Evolutionary conservation across 2,113 vertebrate species (phyloP).

Genomic region (Callipepla californica): DNA sequence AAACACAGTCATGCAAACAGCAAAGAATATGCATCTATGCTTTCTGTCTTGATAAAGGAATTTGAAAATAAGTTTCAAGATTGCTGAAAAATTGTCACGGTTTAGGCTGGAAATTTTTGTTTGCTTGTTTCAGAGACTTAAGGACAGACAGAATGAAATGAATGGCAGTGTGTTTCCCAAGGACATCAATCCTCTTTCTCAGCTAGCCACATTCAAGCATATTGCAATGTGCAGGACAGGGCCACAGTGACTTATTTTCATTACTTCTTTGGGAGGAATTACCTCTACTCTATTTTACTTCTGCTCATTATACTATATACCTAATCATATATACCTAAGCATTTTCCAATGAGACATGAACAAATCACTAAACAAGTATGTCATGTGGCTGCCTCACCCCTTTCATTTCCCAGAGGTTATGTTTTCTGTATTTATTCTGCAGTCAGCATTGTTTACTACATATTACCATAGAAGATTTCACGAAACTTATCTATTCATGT

Average conservation of each 20-base stretch:
- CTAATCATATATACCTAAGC: background rate
- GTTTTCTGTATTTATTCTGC: constrained; percentile 39
- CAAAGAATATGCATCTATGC: too few species aligned
- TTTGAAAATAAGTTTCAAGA: too few species aligned
- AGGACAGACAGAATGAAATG: background rate
- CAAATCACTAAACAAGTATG: constrained; percentile 47
- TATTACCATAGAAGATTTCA: constrained; percentile 37
- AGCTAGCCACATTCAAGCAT: background rate
- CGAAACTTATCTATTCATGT: constrained; percentile 54
- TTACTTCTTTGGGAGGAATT: constrained; percentile 51
- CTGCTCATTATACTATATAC: background rate
- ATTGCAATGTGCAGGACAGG: background rate
- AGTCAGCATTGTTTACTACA: constrained; percentile 6
- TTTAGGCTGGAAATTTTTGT: too few species aligned
- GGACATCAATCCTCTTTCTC: background rate
- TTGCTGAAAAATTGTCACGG: too few species aligned
- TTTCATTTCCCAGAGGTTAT: constrained; percentile 40
- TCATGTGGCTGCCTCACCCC: constrained; percentile 52
- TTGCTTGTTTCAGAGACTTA: background rate
- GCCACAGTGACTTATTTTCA: constrained; percentile 11
- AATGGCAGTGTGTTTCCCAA: background rate
- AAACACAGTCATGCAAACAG: too few species aligned
- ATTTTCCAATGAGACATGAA: constrained; percentile 63
- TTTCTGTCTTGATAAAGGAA: too few species aligned
- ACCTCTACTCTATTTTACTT: constrained; percentile 3